Base-by-base conservation (phyloP, 2,888 invertebrate species). In the Mythimna vitellina region DNA sequence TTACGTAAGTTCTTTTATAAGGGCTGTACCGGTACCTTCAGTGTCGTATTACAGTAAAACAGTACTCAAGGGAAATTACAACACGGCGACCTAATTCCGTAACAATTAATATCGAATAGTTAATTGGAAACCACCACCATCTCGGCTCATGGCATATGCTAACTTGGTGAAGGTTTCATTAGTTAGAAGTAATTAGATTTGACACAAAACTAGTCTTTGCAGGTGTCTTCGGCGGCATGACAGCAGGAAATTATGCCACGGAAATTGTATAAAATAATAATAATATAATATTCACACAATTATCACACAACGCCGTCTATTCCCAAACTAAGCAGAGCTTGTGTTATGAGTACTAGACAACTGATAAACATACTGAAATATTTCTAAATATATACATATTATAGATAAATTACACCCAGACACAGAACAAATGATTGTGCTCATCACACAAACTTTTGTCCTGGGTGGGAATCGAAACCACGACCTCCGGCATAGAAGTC, bases 101-200 rank as follows among this genome's bases (percentile, higher is more conserved):
- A 80, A 80, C 81, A 80, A 80, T 80, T 80, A 80, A 76, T 81
- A 76, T 72, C 63, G 68, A 68, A 68, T 60, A 76, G 67, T 68
- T 80, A 76, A 76, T 76, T 76, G 65, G 72, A 68, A 63, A 49
- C 72, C 42, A 80, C 72, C 49, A 80, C 76, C 76, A 76, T 80
- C 77, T 80, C 56, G 51, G 60, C 65, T 76, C 51, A 60, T 74
- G 51, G 69, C 56, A 68, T 66, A 32, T 57, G 53, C 25, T 60
- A 54, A 76, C 66, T 46, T 65, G 17, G 9, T 62, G 57, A 60
- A 42, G 49, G 10, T n/a, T 70, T 42, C 42, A 67, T 49, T 29
- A 42, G 0, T 35, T 29, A 17, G 9, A 12, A 22, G n/a, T 54
- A 54, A 25, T 54, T 54, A 25, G 54, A 22, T 22, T 25, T 54